These are phyloP conservation scores for Bryconaethiops microstoma DNA, from an alignment of 2,797 vertebrate genomes.

Conservation along the genomic window DNA sequence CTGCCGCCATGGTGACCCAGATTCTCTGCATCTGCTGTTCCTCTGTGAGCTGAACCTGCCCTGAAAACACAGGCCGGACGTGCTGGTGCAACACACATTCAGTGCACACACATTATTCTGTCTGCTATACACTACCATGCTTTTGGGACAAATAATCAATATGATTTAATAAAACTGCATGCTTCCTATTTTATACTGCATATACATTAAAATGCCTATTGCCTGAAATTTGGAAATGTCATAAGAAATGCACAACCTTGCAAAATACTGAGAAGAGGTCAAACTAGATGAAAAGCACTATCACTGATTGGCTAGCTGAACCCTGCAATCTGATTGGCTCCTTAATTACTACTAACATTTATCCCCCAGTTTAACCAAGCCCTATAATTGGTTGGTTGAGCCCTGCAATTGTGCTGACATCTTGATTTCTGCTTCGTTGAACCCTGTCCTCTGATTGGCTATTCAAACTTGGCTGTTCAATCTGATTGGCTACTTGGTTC, in stretches of 20 bases:
- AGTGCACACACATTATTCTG: not conserved
- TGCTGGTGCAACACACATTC: not conserved
- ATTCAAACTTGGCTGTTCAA: not conserved
- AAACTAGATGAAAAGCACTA: not conserved
- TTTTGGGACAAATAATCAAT: not conserved
- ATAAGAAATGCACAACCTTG: no score
- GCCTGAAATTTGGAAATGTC: no score
- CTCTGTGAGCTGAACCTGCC: constrained; percentile 23
- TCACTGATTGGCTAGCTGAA: not conserved
- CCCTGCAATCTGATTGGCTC: not conserved
- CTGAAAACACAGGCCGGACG: constrained; percentile 5
- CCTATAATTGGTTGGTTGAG: no score
- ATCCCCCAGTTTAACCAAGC: no score
- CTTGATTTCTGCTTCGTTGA: not conserved
- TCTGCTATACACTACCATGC: not conserved
- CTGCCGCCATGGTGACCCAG: constrained; percentile 50
- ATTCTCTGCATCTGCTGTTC: constrained; percentile 46
- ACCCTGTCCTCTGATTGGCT: not conserved
- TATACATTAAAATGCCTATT: no score
- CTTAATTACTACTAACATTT: not conserved
- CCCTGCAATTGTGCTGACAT: no score
- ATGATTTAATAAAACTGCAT: not conserved
- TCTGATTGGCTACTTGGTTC: not conserved
- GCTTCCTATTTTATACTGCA: no score
- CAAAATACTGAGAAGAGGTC: not conserved